These are phyloP conservation scores for Microctonus aethiopoides DNA, from an alignment of 2,888 invertebrate species.

Conservation along the genomic window DNA sequence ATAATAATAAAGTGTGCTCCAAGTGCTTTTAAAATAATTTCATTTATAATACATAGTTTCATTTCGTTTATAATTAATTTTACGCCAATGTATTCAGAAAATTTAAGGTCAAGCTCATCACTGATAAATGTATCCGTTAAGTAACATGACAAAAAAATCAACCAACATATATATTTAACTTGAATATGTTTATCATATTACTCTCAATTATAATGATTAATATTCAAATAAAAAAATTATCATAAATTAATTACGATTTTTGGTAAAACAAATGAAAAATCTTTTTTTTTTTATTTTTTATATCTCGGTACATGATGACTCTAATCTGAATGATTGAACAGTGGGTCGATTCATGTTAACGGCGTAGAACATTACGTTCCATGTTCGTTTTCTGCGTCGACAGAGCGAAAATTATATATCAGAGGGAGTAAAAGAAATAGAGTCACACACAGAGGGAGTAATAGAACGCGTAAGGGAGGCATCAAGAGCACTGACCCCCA, in stretches of 20 bases:
- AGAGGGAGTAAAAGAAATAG: conserved; percentile 3
- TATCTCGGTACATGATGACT: background rate
- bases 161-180: background rate
- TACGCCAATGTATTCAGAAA: background rate
- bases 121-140: background rate
- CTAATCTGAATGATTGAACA: background rate
- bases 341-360: background rate
- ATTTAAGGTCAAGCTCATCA: background rate
- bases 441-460: conserved; percentile 33
- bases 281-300: background rate
- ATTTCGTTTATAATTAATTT: no score
- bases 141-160: background rate
- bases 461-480: conserved; percentile 37
- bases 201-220: background rate
- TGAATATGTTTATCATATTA: background rate
- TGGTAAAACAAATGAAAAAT: background rate
- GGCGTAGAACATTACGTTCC: background rate
- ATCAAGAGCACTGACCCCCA: conserved; percentile 57
- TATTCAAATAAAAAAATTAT: background rate
- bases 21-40: background rate
- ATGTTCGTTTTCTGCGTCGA: background rate
- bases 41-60: no score
- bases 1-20: conserved; percentile 6
- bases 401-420: background rate
- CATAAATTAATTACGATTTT: background rate